A percentile compares a stretch with the other conserved stretches of the same genome.
Evolutionary conservation across 2,797 vertebrate species (phyloP).

Genomic region (Rhadinocentrus ornatus): DNA sequence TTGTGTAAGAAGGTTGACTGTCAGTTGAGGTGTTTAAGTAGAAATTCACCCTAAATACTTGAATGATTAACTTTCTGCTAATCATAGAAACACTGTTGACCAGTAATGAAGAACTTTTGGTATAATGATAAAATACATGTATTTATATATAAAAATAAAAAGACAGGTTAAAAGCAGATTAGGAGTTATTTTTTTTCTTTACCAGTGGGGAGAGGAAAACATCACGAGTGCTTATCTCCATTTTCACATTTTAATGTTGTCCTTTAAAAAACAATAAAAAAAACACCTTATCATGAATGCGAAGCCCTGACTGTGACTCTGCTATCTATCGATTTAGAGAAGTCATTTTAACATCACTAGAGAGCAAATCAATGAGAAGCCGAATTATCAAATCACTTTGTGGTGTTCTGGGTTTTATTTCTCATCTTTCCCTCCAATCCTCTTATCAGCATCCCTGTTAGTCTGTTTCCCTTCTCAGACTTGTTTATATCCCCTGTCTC

Average conservation of each 20-base stretch:
- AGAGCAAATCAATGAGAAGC: conserved; percentile 58
- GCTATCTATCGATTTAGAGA: conserved; percentile 52
- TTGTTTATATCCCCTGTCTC: neutral
- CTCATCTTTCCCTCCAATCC: neutral
- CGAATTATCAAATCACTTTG: conserved; percentile 58
- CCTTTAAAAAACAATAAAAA: neutral
- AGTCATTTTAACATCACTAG: conserved; percentile 62
- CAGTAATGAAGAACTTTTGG: too few relatives aligned
- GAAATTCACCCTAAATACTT: too few relatives aligned
- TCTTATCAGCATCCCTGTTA: neutral
- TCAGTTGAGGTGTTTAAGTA: too few relatives aligned
- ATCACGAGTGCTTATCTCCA: conserved; percentile 8
- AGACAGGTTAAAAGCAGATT: too few relatives aligned
- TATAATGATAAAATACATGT: too few relatives aligned
- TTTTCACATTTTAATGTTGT: conserved; percentile 17
- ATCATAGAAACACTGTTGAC: too few relatives aligned
- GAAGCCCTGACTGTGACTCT: conserved; percentile 9
- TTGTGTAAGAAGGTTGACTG: too few relatives aligned
- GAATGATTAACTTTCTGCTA: too few relatives aligned
- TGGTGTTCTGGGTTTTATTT: conserved; percentile 43
- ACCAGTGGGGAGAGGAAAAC: too few relatives aligned
- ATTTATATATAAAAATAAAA: too few relatives aligned
- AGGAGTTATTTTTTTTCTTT: too few relatives aligned
- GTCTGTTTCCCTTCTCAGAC: neutral
- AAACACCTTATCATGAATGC: neutral